A percentile compares a stretch with the other conserved stretches of the same genome.
Conservation (phyloP, 2,797 vertebrate species). For the Botia kubotai region DNA sequence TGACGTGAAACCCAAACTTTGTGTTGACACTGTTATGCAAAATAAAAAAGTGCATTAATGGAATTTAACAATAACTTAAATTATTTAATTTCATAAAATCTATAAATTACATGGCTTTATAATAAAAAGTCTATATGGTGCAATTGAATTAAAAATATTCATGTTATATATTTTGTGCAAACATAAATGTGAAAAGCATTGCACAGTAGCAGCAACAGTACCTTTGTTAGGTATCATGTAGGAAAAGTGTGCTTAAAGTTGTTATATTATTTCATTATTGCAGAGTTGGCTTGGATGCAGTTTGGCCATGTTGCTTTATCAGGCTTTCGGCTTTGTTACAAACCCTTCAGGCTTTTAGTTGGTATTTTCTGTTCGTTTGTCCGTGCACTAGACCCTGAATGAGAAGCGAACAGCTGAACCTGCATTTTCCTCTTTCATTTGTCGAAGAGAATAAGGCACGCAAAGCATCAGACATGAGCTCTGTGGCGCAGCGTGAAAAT, state of each 20-base stretch:
- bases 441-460: constrained; percentile 54
- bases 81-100: background rate
- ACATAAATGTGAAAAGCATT: too few relatives aligned
- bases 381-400: constrained; percentile 22
- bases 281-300: background rate
- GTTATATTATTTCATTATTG: background rate
- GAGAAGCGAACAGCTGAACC: constrained; percentile 62
- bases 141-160: too few relatives aligned
- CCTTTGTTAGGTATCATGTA: too few relatives aligned
- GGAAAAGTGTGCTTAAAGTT: too few relatives aligned
- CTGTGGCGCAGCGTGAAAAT: constrained; percentile 51
- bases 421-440: constrained; percentile 57
- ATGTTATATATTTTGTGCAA: too few relatives aligned
- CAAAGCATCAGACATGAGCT: constrained; percentile 65
- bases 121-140: too few relatives aligned
- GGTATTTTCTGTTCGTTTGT: background rate
- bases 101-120: background rate
- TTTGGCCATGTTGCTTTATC: background rate
- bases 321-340: background rate
- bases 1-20: too few relatives aligned
- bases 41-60: too few relatives aligned
- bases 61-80: too few relatives aligned
- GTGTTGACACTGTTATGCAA: too few relatives aligned
- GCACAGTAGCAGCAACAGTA: too few relatives aligned
- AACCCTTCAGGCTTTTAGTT: constrained; percentile 8